A percentile compares a stretch with the other conserved stretches of the same genome.
phyloP scores from a whole-genome alignment of 2,888 invertebrate genomes.

The Tenthredo distinguenda region DNA sequence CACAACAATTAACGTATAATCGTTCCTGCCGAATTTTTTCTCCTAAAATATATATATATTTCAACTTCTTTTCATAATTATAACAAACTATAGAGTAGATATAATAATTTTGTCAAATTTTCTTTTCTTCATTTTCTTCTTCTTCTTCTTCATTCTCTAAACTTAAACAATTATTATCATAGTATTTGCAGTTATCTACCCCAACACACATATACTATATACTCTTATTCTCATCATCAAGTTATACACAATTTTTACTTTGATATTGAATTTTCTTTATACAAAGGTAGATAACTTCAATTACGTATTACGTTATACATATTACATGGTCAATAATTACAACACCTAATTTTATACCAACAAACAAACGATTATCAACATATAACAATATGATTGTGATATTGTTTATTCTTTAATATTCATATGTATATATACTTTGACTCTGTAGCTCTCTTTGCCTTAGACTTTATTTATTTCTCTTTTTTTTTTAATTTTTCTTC shows the following conservation, averaged over 20 bases:
- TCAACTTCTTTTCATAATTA: neutral
- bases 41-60: neutral
- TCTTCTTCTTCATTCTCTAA: neutral
- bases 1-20: conserved; percentile 7
- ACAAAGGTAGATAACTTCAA: conserved; percentile 34
- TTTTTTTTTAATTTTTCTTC: neutral
- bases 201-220: neutral
- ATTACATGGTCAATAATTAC: conserved; percentile 4
- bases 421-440: conserved; percentile 33
- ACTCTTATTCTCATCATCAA: neutral
- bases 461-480: neutral
- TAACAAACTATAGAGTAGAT: neutral
- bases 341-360: conserved; percentile 18
- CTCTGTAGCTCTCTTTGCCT: conserved; percentile 43
- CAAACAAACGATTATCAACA: conserved; percentile 26
- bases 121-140: neutral
- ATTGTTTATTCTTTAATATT: neutral
- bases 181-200: conserved; percentile 19
- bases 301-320: conserved; percentile 13
- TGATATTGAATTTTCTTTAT: neutral
- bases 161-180: conserved; percentile 21
- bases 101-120: conserved; percentile 29
- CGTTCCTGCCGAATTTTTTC: conserved; percentile 25
- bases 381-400: conserved; percentile 2
- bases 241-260: neutral